phyloP scores from a whole-genome alignment of 2,113 vertebrate species.

The Peromyscus californicus region DNA sequence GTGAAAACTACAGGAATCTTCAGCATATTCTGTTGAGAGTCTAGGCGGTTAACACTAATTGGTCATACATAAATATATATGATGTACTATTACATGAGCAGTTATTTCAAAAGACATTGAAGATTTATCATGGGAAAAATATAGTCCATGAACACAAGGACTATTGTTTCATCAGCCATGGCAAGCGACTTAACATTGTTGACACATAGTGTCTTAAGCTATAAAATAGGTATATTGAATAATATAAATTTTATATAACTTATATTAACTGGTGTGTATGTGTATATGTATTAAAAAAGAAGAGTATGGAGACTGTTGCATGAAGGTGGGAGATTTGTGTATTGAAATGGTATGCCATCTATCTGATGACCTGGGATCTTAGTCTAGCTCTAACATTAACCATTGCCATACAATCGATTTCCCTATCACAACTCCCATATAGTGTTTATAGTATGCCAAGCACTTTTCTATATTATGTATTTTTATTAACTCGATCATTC shows the following conservation, averaged over 20 bases:
- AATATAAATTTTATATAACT: neutral
- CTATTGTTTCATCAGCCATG: neutral
- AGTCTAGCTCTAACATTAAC: neutral
- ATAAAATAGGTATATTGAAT: neutral
- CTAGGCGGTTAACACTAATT: neutral
- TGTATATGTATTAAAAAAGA: neutral
- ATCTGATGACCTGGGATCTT: neutral
- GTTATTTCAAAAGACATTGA: neutral
- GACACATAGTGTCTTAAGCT: neutral
- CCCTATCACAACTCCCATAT: neutral
- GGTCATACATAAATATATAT: neutral
- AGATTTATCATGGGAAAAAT: neutral
- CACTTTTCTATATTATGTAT: neutral
- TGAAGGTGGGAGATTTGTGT: neutral
- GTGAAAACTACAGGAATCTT: neutral
- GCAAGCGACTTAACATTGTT: neutral
- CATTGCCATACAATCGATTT: neutral
- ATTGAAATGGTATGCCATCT: neutral
- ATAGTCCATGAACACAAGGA: neutral
- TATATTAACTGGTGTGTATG: neutral
- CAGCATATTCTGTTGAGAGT: neutral
- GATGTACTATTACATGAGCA: neutral
- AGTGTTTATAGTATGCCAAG: neutral
- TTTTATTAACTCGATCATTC: neutral
- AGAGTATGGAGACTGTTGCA: neutral